Conservation (phyloP, 2,888 invertebrate species). For the Tipula unca region DNA sequence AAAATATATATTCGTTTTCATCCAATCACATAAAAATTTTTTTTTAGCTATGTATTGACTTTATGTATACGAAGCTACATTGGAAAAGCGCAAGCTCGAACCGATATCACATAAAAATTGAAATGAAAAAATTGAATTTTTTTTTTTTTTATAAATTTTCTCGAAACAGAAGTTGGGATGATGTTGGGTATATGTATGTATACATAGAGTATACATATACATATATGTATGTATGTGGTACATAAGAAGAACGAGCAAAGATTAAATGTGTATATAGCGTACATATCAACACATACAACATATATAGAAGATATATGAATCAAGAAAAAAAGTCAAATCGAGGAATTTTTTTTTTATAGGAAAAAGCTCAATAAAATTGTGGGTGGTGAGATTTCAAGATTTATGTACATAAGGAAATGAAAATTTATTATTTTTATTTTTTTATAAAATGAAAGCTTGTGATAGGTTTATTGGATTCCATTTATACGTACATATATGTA, state of each 20-base stretch:
- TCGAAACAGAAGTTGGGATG: background rate
- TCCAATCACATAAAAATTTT: background rate
- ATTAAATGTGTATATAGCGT: background rate
- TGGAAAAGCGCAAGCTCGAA: constrained; percentile 19
- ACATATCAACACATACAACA: background rate
- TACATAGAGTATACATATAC: no score
- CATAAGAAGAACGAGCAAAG: background rate
- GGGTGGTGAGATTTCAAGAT: background rate
- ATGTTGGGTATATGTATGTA: background rate
- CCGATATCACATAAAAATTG: constrained; percentile 15
- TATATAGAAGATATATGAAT: background rate
- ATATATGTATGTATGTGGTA: background rate
- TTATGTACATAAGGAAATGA: background rate
- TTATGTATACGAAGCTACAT: background rate
- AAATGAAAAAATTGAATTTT: background rate
- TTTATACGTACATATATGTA: no score
- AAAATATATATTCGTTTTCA: constrained; percentile 10
- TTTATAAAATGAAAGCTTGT: background rate
- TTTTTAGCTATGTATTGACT: background rate
- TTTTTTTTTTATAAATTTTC: background rate
- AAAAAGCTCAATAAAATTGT: background rate
- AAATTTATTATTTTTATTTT: background rate
- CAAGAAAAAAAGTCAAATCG: background rate
- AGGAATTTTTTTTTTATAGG: background rate
- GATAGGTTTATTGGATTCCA: background rate